Conservation (phyloP, 2,888 invertebrate genomes). For the Hemicrepidius hirtus region DNA sequence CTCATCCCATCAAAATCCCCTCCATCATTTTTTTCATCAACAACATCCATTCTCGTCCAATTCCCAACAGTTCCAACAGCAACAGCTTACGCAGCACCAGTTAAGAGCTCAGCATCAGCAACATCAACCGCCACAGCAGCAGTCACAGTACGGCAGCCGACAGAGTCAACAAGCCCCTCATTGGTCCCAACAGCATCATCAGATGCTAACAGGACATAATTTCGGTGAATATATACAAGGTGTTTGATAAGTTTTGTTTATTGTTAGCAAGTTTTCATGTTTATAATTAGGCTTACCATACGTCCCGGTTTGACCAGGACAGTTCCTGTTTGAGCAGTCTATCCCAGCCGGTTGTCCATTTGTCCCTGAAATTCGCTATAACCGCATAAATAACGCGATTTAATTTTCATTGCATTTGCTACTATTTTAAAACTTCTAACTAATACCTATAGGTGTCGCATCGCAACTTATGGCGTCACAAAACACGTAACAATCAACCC, state of each 20-base stretch:
- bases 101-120: conserved; percentile 66
- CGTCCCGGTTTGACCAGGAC: conserved; percentile 47
- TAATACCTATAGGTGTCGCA: too few relatives aligned
- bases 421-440: too few relatives aligned
- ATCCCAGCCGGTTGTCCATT: conserved; percentile 35
- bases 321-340: conserved; percentile 25
- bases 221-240: too few relatives aligned
- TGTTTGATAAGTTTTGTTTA: too few relatives aligned
- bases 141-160: conserved; percentile 61
- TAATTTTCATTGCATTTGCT: too few relatives aligned
- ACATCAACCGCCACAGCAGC: conserved; percentile 68
- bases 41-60: conserved; percentile 51
- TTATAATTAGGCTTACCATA: conserved; percentile 46
- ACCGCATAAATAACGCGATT: neutral
- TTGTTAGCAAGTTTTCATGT: too few relatives aligned
- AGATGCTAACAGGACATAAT: conserved; percentile 62
- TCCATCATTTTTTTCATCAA: conserved; percentile 50
- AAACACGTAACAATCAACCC: too few relatives aligned
- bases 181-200: conserved; percentile 66
- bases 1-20: conserved; percentile 43
- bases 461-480: too few relatives aligned
- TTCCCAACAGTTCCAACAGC: conserved; percentile 54
- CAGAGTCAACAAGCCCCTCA: conserved; percentile 71
- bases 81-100: conserved; percentile 63
- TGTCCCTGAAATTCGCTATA: neutral